phyloP scores from a whole-genome alignment of 2,113 vertebrate genomes.

The Kryptolebias marmoratus region DNA sequence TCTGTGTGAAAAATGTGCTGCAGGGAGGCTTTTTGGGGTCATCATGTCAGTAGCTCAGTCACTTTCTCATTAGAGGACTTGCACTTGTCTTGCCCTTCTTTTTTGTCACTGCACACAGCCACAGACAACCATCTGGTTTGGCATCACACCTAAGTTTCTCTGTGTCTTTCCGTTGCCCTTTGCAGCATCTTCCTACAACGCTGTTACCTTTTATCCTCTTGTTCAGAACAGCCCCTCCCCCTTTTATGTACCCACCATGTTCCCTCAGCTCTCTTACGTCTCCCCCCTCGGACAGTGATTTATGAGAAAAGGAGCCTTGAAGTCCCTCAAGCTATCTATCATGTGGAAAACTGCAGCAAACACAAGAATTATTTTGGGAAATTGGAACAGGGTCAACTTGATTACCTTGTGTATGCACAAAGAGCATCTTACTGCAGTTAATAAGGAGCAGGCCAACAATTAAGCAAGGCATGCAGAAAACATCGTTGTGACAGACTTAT shows the following conservation, averaged over 20 bases:
- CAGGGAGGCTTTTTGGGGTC: slow-evolving; percentile 66
- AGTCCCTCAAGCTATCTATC: slow-evolving; percentile 84
- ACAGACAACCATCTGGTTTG: slow-evolving; percentile 46
- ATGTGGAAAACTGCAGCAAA: slow-evolving; percentile 83
- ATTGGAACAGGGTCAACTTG: slow-evolving; percentile 80
- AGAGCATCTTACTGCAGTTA: slow-evolving; percentile 72
- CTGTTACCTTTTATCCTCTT: slow-evolving; percentile 43
- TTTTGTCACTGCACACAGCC: slow-evolving; percentile 25
- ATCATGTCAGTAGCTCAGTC: slow-evolving; percentile 69
- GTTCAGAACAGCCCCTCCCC: slow-evolving; percentile 45
- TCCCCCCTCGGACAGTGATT: slow-evolving; percentile 79
- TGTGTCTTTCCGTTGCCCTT: slow-evolving; percentile 60
- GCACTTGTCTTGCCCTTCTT: slow-evolving; percentile 40
- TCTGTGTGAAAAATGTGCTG: slow-evolving; percentile 63
- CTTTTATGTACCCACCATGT: slow-evolving; percentile 53
- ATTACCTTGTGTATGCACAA: slow-evolving; percentile 74
- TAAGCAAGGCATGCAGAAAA: slow-evolving; percentile 69
- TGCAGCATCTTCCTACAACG: slow-evolving; percentile 49
- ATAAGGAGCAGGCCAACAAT: slow-evolving; percentile 70
- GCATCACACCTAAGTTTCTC: slow-evolving; percentile 48
- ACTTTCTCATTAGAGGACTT: slow-evolving; percentile 42
- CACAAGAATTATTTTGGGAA: slow-evolving; percentile 84
- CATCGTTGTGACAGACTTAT: slow-evolving; percentile 37
- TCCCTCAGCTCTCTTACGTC: slow-evolving; percentile 70
- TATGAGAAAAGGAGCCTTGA: slow-evolving; percentile 79